Percentiles rank a stretch among this genome's conserved stretches.
phyloP scores from a whole-genome alignment of 2,888 invertebrate genomes.

The Alloscopus bannaensis region DNA sequence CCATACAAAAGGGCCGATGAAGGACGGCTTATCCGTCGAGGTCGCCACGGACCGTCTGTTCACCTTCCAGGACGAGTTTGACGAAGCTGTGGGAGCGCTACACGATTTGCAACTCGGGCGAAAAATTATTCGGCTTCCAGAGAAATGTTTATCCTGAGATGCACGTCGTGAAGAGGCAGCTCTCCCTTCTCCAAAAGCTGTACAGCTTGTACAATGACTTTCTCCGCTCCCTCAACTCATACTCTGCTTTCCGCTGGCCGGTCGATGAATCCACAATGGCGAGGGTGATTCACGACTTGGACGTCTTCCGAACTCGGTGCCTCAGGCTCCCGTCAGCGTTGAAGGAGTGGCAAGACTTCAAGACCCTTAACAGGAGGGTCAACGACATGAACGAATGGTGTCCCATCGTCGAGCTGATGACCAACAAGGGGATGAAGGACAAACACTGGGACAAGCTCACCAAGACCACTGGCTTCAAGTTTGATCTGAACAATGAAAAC shows the following conservation, averaged over 20 bases:
- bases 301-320: constrained; percentile 79
- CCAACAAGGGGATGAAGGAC: constrained; percentile 89
- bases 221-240: constrained; percentile 89
- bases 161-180: constrained; percentile 87
- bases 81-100: constrained; percentile 88
- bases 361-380: constrained; percentile 86
- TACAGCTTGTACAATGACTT: constrained; percentile 88
- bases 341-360: constrained; percentile 86
- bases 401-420: constrained; percentile 90
- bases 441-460: constrained; percentile 85
- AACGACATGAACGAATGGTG: constrained; percentile 90
- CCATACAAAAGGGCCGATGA: constrained; percentile 89
- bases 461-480: constrained; percentile 80
- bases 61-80: constrained; percentile 87
- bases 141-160: constrained; percentile 89
- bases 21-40: constrained; percentile 87
- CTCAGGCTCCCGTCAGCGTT: constrained; percentile 88
- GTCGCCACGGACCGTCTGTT: constrained; percentile 77
- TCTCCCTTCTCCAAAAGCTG: constrained; percentile 88
- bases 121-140: constrained; percentile 88
- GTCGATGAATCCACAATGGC: constrained; percentile 92
- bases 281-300: constrained; percentile 85
- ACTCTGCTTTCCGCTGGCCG: constrained; percentile 89
- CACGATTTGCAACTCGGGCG: constrained; percentile 89
- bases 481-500: constrained; percentile 87